Evolutionary conservation across 2,797 vertebrate species (phyloP).

Genomic region (Tamandua tetradactyla): DNA sequence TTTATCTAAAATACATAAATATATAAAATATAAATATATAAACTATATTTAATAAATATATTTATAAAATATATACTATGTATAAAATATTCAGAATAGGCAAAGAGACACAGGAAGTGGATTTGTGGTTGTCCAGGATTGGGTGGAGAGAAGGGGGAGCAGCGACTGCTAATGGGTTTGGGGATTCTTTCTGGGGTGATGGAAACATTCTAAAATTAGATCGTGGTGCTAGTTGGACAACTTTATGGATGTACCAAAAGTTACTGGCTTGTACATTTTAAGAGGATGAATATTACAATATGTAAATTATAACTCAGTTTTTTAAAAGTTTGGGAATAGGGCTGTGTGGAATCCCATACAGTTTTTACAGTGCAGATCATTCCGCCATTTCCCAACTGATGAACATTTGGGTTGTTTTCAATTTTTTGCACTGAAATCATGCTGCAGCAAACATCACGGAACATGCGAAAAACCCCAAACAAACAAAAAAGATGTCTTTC

Average conservation of each 20-base stretch:
- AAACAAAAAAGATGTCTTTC: background rate
- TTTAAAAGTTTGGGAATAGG: background rate
- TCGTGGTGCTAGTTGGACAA: background rate
- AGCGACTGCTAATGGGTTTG: background rate
- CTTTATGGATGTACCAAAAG: background rate
- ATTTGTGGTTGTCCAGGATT: background rate
- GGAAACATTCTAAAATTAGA: background rate
- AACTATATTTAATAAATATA: too few species aligned
- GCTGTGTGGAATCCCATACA: background rate
- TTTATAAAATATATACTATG: too few species aligned
- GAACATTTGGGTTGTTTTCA: background rate
- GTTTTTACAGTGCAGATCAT: background rate
- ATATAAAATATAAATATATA: too few species aligned
- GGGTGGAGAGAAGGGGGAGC: too few species aligned
- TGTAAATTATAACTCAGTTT: background rate
- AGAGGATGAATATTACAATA: background rate
- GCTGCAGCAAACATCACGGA: background rate
- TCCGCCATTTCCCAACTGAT: background rate
- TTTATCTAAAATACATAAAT: background rate
- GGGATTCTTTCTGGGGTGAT: background rate
- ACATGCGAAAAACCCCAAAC: background rate
- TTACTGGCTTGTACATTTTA: background rate
- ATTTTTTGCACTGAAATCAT: background rate
- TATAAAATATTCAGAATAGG: background rate
- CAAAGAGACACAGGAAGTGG: background rate